A percentile compares a stretch with the other conserved stretches of the same genome.
Evolutionary conservation across 1,140 invertebrate species (phyloP).

Genomic region (Bombus cullumanus): DNA sequence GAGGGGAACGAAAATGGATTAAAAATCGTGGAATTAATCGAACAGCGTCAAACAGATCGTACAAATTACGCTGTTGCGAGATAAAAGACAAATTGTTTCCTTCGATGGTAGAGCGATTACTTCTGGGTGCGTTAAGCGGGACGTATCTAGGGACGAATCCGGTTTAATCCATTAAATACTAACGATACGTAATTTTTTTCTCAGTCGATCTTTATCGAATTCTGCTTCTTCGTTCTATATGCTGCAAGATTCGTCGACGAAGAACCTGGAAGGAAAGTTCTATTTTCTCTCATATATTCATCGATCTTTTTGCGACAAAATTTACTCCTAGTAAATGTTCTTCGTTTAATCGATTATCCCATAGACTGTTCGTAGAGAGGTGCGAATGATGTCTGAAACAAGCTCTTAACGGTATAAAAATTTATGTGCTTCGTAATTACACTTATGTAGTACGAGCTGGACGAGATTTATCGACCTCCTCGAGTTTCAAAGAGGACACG

Average conservation of each 20-base stretch:
- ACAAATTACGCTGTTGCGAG: not conserved
- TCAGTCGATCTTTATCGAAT: not conserved
- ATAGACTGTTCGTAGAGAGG: too few relatives aligned
- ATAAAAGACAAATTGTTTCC: too few relatives aligned
- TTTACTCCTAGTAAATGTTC: too few relatives aligned
- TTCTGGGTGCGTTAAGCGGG: not conserved
- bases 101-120: too few relatives aligned
- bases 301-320: too few relatives aligned
- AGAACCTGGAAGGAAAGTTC: not conserved
- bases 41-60: not conserved
- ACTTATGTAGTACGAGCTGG: not conserved
- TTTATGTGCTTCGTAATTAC: not conserved
- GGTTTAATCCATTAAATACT: not conserved
- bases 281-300: too few relatives aligned
- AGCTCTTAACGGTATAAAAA: not conserved
- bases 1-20: constrained; percentile 20
- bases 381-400: not conserved
- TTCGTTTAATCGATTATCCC: not conserved
- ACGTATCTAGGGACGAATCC: not conserved
- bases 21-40: constrained; percentile 3
- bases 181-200: not conserved
- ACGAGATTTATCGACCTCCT: constrained; percentile 17
- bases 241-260: not conserved
- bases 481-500: not conserved
- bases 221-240: not conserved